These are phyloP conservation scores for Luperina testacea DNA, from an alignment of 2,888 invertebrate species.

Conservation along the genomic window DNA sequence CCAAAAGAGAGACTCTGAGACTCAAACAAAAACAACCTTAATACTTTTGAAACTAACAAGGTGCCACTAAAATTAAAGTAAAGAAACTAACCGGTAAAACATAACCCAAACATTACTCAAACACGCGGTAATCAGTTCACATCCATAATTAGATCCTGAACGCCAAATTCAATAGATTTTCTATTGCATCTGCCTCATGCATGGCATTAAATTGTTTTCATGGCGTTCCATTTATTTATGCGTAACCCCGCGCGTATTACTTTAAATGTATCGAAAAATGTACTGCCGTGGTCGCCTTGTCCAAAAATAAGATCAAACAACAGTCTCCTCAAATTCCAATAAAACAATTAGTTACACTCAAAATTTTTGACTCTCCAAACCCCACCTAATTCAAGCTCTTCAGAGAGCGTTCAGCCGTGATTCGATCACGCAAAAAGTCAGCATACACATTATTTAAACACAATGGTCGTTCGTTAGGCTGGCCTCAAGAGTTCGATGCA, in stretches of 20 bases:
- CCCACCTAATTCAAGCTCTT: conserved; percentile 70
- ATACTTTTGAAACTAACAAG: not conserved
- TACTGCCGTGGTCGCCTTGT: not conserved
- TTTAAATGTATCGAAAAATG: not conserved
- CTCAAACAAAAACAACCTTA: not conserved
- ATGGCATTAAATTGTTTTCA: too few relatives aligned
- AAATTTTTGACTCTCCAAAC: conserved; percentile 56
- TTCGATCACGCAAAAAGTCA: conserved; percentile 84
- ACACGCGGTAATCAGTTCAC: not conserved
- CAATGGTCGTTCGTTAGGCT: conserved; percentile 89
- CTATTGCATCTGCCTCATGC: not conserved
- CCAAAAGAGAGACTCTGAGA: not conserved
- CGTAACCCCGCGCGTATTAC: not conserved
- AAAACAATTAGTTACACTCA: conserved; percentile 49
- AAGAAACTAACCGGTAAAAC: not conserved
- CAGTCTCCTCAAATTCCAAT: conserved; percentile 37
- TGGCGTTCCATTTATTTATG: not conserved
- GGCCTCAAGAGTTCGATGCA: conserved; percentile 91
- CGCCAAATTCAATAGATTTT: not conserved
- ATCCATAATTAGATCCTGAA: not conserved
- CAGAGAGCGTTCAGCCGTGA: conserved; percentile 70
- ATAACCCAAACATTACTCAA: not conserved
- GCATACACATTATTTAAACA: conserved; percentile 89
- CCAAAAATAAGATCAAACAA: conserved; percentile 49
- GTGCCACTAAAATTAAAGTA: not conserved